These are phyloP conservation scores for Ammodytes dubius DNA, from an alignment of 2,113 vertebrate genomes.

Conservation along the genomic window DNA sequence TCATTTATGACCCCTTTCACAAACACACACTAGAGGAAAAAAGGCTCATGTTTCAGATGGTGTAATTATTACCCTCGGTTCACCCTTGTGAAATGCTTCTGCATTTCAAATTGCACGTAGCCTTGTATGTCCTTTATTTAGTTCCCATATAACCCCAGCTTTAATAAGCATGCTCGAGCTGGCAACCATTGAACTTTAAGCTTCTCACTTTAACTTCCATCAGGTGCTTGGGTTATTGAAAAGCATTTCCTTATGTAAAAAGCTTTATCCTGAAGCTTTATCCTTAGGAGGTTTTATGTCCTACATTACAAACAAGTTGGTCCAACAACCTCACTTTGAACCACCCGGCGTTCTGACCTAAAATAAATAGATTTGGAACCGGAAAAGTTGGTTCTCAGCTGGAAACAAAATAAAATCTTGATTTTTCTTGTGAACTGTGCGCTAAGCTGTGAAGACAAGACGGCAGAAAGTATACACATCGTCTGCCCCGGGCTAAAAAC, in stretches of 20 bases:
- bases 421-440: too few relatives aligned
- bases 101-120: too few relatives aligned
- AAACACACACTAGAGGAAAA: background rate
- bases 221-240: background rate
- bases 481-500: too few relatives aligned
- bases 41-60: slow-evolving; percentile 26
- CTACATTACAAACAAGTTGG: too few relatives aligned
- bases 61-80: slow-evolving; percentile 7
- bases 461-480: too few relatives aligned
- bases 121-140: background rate
- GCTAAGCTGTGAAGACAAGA: too few relatives aligned
- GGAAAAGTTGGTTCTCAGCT: too few relatives aligned
- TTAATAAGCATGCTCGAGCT: background rate
- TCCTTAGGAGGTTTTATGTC: background rate
- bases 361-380: too few relatives aligned
- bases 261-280: background rate
- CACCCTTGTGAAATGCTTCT: background rate
- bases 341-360: too few relatives aligned
- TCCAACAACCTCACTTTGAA: too few relatives aligned
- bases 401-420: too few relatives aligned
- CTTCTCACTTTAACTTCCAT: background rate
- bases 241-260: background rate
- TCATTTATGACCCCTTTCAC: background rate
- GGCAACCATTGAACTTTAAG: background rate
- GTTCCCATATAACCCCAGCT: background rate